Evolutionary conservation across 2,797 vertebrate species (phyloP), one percentile per base, ranked within the genome.

Genomic region (Betta splendens): DNA sequence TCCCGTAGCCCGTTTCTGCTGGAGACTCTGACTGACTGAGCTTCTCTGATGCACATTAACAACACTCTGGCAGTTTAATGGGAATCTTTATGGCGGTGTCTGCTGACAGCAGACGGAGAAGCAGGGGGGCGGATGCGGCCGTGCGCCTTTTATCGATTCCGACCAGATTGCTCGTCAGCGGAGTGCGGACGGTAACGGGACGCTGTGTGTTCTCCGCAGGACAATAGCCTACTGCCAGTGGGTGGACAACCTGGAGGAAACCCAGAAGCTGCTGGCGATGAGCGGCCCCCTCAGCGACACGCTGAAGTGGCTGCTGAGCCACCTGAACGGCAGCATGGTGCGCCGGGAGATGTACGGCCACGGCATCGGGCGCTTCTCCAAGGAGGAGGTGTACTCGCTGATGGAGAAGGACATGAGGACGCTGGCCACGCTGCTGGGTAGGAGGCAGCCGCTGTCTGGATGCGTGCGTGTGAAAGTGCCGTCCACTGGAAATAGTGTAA

Each of bases 391-490:
- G 64, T 98, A 99, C 85, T 75, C 76, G 0, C 91, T 98, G 87
- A 98, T 99, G 96, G 97, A 99, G 92, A 98, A 96, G 85, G 97
- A 99, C 91, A 94, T 99, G 95, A 89, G 96, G 72, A 96, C 97
- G 0, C 92, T 99, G 64, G 95, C 96, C 17, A 92, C 94, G 23
- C 92, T 99, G 60, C 85, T 99, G 78, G 97, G 97, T 99, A 93
- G 12, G 64, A 15, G 9, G 5, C 0, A 8, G 36, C 17, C 8
- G 8, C 29, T 43, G 40, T 35, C 18, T 35, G 38, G 16, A 7
- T 21, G 23, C 37, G 20, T 15, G 21, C 7, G 7, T 25, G 25
- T 15, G 39, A 37, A 36, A 31, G 35, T 25, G 8, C 16, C 9
- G 10, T 44, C 7, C 16, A 18, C 43, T 29, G 33, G 13, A 26